Conservation (phyloP, 2,113 vertebrate species). For the Fulmarus glacialis region DNA sequence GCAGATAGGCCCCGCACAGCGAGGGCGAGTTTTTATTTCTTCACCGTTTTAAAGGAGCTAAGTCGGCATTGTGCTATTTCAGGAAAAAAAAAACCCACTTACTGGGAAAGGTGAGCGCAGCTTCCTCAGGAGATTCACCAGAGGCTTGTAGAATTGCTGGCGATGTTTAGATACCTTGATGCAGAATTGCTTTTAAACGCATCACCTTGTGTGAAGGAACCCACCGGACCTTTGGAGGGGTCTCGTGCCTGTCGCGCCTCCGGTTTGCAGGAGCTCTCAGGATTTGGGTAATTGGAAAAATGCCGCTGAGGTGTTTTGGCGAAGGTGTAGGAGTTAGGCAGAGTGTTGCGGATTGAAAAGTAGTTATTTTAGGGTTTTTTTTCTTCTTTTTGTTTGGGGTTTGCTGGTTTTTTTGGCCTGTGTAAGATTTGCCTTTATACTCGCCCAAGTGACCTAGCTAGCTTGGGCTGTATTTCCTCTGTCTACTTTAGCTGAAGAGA, state of each 20-base stretch:
- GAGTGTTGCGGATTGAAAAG: background rate
- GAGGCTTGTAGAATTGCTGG: background rate
- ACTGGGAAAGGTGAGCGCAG: background rate
- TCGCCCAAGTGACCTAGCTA: background rate
- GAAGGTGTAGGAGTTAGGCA: background rate
- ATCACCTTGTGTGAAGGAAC: background rate
- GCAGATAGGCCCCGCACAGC: background rate
- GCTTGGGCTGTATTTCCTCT: background rate
- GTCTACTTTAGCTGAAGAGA: background rate
- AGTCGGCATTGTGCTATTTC: rapidly evolving
- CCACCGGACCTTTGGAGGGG: background rate
- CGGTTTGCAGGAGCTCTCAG: background rate
- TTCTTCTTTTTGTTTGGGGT: background rate
- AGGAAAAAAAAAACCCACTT: too few relatives aligned
- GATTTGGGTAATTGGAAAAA: background rate
- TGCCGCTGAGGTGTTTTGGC: background rate
- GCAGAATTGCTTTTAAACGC: background rate
- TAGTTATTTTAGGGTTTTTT: background rate
- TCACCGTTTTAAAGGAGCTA: background rate
- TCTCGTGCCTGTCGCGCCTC: rapidly evolving
- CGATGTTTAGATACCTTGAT: rapidly evolving
- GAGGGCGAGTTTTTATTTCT: rapidly evolving
- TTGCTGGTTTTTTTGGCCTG: background rate
- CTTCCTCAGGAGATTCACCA: background rate
- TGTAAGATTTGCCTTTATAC: slow-evolving; percentile 17